Evolutionary conservation across 2,797 vertebrate species (phyloP).

Genomic region (Etheostoma perlongum): DNA sequence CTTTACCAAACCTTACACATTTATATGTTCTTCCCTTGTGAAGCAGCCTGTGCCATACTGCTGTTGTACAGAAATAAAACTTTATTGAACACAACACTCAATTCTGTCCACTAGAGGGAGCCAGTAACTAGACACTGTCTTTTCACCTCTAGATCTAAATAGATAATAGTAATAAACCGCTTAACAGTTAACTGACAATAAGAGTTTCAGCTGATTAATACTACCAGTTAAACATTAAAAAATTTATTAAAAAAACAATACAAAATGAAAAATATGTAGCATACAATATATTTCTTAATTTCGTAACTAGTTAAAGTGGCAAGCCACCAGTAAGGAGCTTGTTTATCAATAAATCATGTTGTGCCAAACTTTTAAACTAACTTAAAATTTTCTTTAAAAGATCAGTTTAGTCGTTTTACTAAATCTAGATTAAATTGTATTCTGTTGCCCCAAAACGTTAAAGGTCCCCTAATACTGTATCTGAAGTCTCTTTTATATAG

Average conservation of each 20-base stretch:
- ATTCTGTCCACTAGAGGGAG: slow-evolving; percentile 31
- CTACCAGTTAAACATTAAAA: too few relatives aligned
- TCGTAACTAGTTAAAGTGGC: too few relatives aligned
- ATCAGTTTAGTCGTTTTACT: not conserved
- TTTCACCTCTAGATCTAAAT: not conserved
- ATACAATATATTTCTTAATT: too few relatives aligned
- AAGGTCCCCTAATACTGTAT: too few relatives aligned
- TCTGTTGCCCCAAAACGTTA: too few relatives aligned
- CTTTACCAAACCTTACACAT: not conserved
- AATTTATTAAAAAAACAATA: too few relatives aligned
- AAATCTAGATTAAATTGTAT: not conserved
- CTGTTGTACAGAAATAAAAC: not conserved
- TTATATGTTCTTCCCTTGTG: not conserved
- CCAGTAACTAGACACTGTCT: not conserved
- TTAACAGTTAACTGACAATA: too few relatives aligned
- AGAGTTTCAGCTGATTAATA: too few relatives aligned
- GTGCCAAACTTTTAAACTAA: not conserved
- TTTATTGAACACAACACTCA: not conserved
- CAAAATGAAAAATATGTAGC: too few relatives aligned
- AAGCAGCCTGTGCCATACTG: not conserved
- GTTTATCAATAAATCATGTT: too few relatives aligned
- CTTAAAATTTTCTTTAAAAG: not conserved
- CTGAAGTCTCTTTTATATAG: too few relatives aligned
- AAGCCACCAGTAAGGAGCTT: too few relatives aligned
- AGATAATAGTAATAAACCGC: not conserved